Conservation (phyloP, 2,113 vertebrate genomes). For the Lycaon pictus region DNA sequence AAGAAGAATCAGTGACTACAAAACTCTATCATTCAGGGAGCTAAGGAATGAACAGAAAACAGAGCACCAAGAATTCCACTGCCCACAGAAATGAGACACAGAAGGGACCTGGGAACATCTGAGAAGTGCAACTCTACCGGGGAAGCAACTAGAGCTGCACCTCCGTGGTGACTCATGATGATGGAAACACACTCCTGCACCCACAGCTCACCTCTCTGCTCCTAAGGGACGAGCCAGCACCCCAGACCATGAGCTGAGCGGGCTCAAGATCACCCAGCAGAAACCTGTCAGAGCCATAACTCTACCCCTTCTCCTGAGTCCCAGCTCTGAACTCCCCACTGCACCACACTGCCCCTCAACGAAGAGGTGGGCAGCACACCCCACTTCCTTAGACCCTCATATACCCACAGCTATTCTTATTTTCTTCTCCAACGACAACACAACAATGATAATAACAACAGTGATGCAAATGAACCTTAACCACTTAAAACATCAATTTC, state of each 20-base stretch:
- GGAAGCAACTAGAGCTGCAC: accelerated
- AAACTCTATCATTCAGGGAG: not conserved
- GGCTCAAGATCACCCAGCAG: not conserved
- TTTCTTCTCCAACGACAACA: not conserved
- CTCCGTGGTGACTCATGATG: accelerated
- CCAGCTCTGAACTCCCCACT: not conserved
- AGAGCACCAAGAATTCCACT: not conserved
- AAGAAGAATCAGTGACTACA: not conserved
- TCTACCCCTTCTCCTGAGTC: not conserved
- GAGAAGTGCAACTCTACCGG: not conserved
- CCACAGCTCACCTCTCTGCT: not conserved
- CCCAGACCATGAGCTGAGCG: not conserved
- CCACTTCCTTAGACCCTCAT: not conserved
- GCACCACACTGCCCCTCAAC: constrained; percentile 63
- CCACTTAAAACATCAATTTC: not conserved
- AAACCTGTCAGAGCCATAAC: constrained; percentile 55
- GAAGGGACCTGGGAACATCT: not conserved
- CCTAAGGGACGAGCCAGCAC: not conserved
- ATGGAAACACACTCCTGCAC: not conserved
- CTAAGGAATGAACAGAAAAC: not conserved
- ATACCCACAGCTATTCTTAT: not conserved
- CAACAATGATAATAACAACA: not conserved
- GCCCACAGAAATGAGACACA: not conserved
- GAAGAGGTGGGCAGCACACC: not conserved
- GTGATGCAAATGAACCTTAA: not conserved